phyloP scores from a whole-genome alignment of 2,888 invertebrate species.

The Acanthosepion lycidas region DNA sequence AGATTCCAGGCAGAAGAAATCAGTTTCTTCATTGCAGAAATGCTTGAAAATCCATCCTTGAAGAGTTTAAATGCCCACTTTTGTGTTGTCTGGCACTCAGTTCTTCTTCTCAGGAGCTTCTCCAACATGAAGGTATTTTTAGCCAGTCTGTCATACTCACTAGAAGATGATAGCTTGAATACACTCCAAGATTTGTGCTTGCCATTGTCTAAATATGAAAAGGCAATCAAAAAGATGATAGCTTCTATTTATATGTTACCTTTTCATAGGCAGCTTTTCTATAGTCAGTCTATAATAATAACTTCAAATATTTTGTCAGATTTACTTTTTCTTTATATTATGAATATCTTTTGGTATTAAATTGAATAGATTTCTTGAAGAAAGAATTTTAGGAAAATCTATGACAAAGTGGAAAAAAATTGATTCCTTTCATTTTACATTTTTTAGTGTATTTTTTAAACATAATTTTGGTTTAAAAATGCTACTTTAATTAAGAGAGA shows the following conservation, averaged over 20 bases:
- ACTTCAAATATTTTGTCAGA: background rate
- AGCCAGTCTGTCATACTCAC: background rate
- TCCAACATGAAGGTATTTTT: background rate
- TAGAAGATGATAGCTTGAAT: background rate
- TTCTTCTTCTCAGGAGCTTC: background rate
- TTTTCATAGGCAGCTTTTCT: background rate
- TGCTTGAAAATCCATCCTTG: background rate
- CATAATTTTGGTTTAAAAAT: too few relatives aligned
- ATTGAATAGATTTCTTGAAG: too few relatives aligned
- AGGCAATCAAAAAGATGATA: background rate
- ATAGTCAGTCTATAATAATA: background rate
- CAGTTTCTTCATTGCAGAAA: background rate
- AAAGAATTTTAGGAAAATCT: too few relatives aligned
- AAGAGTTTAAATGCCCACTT: background rate
- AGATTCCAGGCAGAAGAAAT: conserved; percentile 11
- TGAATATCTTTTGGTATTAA: background rate
- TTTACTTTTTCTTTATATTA: background rate
- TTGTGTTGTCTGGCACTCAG: background rate
- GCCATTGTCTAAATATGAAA: background rate
- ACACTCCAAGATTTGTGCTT: background rate
- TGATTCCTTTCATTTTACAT: too few relatives aligned
- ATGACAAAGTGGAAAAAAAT: too few relatives aligned
- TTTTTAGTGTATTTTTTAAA: too few relatives aligned
- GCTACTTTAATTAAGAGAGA: too few relatives aligned
- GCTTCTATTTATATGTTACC: background rate